Evolutionary conservation across 2,888 invertebrate species (phyloP), one percentile per base, ranked within the genome.

Genomic region (Ochropleura leucogaster): DNA sequence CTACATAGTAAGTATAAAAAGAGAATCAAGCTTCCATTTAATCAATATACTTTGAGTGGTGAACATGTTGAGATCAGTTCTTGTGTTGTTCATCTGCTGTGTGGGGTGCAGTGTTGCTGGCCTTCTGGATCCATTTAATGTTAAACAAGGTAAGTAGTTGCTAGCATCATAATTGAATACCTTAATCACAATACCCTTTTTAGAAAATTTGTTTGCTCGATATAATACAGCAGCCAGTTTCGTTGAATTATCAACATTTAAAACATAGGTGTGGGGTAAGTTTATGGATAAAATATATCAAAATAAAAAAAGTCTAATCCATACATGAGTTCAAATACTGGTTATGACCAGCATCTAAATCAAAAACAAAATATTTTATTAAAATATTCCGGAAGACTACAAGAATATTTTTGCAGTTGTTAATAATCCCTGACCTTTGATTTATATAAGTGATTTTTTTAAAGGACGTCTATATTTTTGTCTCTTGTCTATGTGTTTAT

Each of bases 1-100:
- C 53, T 53, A 20, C n/a, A 63, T 49, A 46, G 10, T 65, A 47
- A 10, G n/a, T 53, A 65, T 68, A 68, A 60, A 72, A 51, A 44
- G 8, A 49, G n/a, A 44, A 1, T 8, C 53, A 47, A 67, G 44
- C 9, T 8, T 18, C 3, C 9, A 16, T 40, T 53, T 30, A 1
- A 49, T 67, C 67, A 67, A 18, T 51, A 47, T 18, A 63, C 30
- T 1, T 49, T 51, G 12, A 70, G 40, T 20, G 51, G 47, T 68
- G 42, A 78, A 72, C 53, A 78, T 78, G 75, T 60, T 57, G 8
- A 77, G 49, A 12, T 67, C 44, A 44, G 55, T 59, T 42, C 20
- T 67, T 18, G 66, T 77, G 42, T 57, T 77, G 5, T 40, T 62
- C 7, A 14, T 71, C 4, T n/a, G 66, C 5, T 68, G 57, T 53